Evolutionary conservation across 30 jellyfish, hydroid and myxozoan genomes (phyloP), one percentile per base, ranked within the genome.

Genomic region (Chrysaora quinquecirrha): DNA sequence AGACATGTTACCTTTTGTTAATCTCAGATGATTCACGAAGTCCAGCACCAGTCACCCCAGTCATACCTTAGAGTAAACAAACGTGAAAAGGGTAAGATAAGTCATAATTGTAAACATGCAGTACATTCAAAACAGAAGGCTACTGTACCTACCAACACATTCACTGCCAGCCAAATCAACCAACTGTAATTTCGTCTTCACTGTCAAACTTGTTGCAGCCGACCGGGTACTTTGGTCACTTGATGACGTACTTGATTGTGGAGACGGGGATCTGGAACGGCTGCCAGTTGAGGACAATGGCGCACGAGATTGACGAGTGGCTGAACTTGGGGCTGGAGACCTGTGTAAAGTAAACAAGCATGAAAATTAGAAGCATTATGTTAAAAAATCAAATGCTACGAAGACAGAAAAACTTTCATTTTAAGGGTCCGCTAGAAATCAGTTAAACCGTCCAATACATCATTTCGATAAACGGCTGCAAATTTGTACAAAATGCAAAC

Each of bases 91-190:
- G n/a, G n/a, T n/a, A n/a, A n/a, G n/a, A n/a, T n/a, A n/a, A n/a
- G n/a, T n/a, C n/a, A n/a, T n/a, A n/a, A n/a, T n/a, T n/a, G n/a
- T n/a, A n/a, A n/a, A n/a, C n/a, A n/a, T n/a, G n/a, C n/a, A n/a
- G n/a, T n/a, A n/a, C n/a, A n/a, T n/a, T n/a, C n/a, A n/a, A n/a
- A n/a, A n/a, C n/a, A n/a, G n/a, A n/a, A n/a, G n/a, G n/a, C n/a
- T n/a, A n/a, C n/a, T n/a, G n/a, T n/a, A 65, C 92, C 12, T 84
- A 90, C 97, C 97, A 47, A 90, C 97, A 78, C 96, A 90, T 64
- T 90, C 97, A 61, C 97, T 90, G 67, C 97, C 97, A 64, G 97
- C 97, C 22, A 90, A 77, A 50, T 90, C 97, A 3, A 90, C 97
- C 73, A 90, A 75, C 73, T 90, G 97, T 64, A 90, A 76, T 28